A percentile compares a stretch with the other conserved stretches of the same genome.
Evolutionary conservation across 2,888 invertebrate genomes (phyloP).

Genomic region (Amiota mariae): DNA sequence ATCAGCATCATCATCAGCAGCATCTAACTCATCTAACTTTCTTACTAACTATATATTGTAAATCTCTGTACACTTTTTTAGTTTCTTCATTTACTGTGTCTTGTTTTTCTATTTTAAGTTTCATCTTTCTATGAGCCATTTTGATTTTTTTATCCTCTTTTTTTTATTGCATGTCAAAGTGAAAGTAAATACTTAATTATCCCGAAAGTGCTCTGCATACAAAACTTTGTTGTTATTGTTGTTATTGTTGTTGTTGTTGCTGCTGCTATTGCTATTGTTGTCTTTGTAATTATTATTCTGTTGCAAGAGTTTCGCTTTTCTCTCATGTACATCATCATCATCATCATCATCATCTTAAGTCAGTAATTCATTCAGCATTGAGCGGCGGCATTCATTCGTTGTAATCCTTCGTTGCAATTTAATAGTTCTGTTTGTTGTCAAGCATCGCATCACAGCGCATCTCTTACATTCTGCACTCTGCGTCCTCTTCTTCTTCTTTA

Average conservation of each 20-base stretch:
- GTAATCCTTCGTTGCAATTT: too few species aligned
- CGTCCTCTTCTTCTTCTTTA: too few species aligned
- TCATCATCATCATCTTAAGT: too few species aligned
- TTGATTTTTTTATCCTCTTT: slow-evolving; percentile 34
- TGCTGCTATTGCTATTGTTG: too few species aligned
- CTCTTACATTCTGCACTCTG: neutral
- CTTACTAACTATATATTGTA: too few species aligned
- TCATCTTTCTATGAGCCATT: slow-evolving; percentile 23
- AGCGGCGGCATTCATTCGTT: too few species aligned
- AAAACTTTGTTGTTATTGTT: slow-evolving; percentile 20
- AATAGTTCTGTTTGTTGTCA: slow-evolving; percentile 27
- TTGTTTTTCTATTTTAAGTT: slow-evolving; percentile 26
- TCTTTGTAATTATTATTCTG: too few species aligned
- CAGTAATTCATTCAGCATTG: too few species aligned
- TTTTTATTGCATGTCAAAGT: slow-evolving; percentile 50
- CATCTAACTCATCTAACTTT: slow-evolving; percentile 10
- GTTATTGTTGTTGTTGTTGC: too few species aligned
- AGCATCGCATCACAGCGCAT: neutral
- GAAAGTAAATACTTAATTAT: slow-evolving; percentile 66
- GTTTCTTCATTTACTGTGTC: neutral
- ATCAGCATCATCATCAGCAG: neutral
- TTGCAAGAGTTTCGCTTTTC: too few species aligned
- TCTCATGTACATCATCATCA: too few species aligned
- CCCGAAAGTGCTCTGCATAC: slow-evolving; percentile 46
- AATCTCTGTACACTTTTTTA: slow-evolving; percentile 1